Base-by-base conservation (phyloP, 2,113 vertebrate genomes). In the Ptychochromis oligacanthus region DNA sequence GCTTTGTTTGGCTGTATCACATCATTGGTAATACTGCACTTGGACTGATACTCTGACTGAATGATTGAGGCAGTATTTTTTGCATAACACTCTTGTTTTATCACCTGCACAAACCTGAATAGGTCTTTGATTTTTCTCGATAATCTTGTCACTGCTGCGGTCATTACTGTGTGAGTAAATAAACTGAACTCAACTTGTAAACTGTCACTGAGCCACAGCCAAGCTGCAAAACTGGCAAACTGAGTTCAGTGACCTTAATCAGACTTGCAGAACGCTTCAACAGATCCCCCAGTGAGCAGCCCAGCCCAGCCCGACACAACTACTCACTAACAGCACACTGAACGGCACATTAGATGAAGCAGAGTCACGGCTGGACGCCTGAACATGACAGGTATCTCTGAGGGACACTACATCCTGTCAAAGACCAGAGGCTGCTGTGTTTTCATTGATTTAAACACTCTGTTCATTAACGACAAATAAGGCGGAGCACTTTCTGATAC, bases 211-310 rank as follows among this genome's bases (percentile, higher is more conserved):
- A 46, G 14, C 62, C 62, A 10, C 62, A 65, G 38, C n/a, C 62
- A 43, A 43, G 38, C 13, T 77, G 61, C 59, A 43, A 72, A 64
- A 82, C 77, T 57, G 40, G 61, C 36, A 79, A 57, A 80, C 55
- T 10, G 36, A 64, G 81, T 77, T 84, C 81, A 82, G 60, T 78
- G 67, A 82, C 81, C 81, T 80, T 64, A 85, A 86, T 80, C 54
- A 43, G 60, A 85, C 15, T 46, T 72, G 67, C 38, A 40, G 57
- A 55, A 46, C 34, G 76, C 43, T 72, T 75, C 79, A 46, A 20
- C 79, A 77, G 79, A 72, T 2, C 11, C 67, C 40, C 43, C 80
- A 74, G 82, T 12, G 65, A 89, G 54, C 85, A 80, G 81, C 84
- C 83, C 80, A 70, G 84, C 22, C 75, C 77, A 31, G 67, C 46